Evolutionary conservation across 2,888 invertebrate genomes (phyloP).

Genomic region (Drosophila suboccidentalis): DNA sequence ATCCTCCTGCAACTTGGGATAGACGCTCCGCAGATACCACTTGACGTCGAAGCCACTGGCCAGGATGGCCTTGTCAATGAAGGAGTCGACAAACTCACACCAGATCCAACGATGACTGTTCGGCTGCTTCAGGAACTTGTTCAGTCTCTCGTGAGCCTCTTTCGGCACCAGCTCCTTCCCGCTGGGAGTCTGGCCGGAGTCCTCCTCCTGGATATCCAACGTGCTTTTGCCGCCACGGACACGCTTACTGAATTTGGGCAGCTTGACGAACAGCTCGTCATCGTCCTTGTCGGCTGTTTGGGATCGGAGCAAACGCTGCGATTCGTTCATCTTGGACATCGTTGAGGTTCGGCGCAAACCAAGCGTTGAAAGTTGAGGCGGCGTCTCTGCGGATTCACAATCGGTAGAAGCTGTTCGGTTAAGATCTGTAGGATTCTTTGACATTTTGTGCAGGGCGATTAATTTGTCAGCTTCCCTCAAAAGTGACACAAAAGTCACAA

Average conservation of each 20-base stretch:
- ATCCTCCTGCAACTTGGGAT: slow-evolving; percentile 21
- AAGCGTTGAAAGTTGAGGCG: slow-evolving; percentile 34
- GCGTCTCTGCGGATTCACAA: slow-evolving; percentile 22
- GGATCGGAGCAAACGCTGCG: slow-evolving; percentile 42
- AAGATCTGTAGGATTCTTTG: slow-evolving; percentile 22
- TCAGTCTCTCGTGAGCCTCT: slow-evolving; percentile 11
- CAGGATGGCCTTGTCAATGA: slow-evolving; percentile 47
- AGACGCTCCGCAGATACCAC: slow-evolving; percentile 27
- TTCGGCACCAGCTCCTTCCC: not conserved
- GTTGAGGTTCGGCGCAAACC: slow-evolving; percentile 27
- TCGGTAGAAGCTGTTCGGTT: not conserved
- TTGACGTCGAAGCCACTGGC: slow-evolving; percentile 34
- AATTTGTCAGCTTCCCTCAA: slow-evolving; percentile 16
- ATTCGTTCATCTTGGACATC: slow-evolving; percentile 37
- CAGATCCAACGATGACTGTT: slow-evolving; percentile 59
- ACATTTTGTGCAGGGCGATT: slow-evolving; percentile 35
- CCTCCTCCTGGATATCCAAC: slow-evolving; percentile 3
- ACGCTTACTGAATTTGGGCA: slow-evolving; percentile 47
- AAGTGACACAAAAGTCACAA: not conserved
- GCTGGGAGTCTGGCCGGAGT: not conserved
- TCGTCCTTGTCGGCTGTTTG: slow-evolving; percentile 7
- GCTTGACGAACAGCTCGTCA: slow-evolving; percentile 56
- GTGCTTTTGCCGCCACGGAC: slow-evolving; percentile 18
- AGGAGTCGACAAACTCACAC: slow-evolving; percentile 61
- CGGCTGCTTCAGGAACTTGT: slow-evolving; percentile 33